phyloP scores from a whole-genome alignment of 2,797 vertebrate genomes.

The Bovichtus diacanthus region DNA sequence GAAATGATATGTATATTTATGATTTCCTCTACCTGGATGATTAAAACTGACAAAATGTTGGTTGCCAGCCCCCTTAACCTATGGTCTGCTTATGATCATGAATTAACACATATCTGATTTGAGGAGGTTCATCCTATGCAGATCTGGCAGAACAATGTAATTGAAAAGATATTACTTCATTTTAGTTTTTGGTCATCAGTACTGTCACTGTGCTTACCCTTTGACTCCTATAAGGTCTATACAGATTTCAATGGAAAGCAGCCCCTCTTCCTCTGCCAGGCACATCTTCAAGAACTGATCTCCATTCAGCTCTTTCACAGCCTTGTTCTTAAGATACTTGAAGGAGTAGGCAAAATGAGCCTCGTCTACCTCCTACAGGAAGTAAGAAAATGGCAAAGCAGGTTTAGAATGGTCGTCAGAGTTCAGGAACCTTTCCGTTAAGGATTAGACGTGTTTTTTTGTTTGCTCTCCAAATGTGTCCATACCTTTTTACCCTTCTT shows the following conservation, averaged over 20 bases:
- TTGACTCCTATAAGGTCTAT: constrained; percentile 98
- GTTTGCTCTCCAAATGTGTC: background rate
- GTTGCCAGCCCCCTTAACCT: background rate
- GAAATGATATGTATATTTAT: constrained; percentile 7
- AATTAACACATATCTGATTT: background rate
- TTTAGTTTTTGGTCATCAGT: background rate
- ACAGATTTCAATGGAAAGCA: constrained; percentile 94
- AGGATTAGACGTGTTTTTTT: background rate
- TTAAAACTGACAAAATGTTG: background rate
- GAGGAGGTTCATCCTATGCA: background rate
- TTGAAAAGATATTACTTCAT: background rate
- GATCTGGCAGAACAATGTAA: background rate
- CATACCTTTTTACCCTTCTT: constrained; percentile 98
- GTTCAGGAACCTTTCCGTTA: background rate
- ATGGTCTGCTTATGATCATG: background rate
- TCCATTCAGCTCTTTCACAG: constrained; percentile 96
- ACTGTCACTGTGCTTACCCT: constrained; percentile 85
- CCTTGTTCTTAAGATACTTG: constrained; percentile 98
- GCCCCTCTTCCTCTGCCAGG: constrained; percentile 93
- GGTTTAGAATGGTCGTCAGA: background rate
- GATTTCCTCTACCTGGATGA: constrained; percentile 2
- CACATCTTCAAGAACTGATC: constrained; percentile 99
- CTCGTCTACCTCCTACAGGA: constrained; percentile 93
- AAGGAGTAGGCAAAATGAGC: constrained; percentile 97
- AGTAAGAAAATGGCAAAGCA: background rate